These are phyloP conservation scores for Ivindomyrus marchei DNA, from an alignment of 2,113 vertebrate genomes.

Conservation along the genomic window DNA sequence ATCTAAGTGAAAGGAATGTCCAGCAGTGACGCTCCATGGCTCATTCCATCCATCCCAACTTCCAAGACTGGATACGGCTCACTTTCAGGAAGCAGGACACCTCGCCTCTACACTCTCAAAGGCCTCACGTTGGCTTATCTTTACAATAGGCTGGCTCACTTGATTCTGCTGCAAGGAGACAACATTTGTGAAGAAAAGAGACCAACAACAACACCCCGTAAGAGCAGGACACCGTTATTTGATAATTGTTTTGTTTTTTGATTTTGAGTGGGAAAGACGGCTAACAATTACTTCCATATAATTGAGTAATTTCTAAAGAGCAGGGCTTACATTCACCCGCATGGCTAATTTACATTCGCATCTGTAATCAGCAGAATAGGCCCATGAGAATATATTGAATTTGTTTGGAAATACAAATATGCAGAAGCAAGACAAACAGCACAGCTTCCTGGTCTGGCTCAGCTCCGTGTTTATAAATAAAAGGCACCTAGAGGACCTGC, in stretches of 20 bases:
- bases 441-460: background rate
- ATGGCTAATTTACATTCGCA: background rate
- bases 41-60: slow-evolving; percentile 27
- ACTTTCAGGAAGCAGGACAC: background rate
- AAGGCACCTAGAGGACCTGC: background rate
- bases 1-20: background rate
- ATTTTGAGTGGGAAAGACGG: background rate
- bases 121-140: background rate
- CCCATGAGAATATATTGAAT: background rate
- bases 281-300: background rate
- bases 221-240: background rate
- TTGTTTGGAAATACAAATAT: background rate
- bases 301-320: background rate
- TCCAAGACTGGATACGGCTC: background rate
- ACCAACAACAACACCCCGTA: background rate
- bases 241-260: background rate
- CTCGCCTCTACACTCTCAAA: background rate
- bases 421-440: background rate
- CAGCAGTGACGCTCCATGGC: background rate
- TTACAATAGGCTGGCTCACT: background rate
- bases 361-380: background rate
- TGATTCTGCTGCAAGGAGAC: background rate
- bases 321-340: background rate
- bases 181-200: background rate
- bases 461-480: background rate